Evolutionary conservation across 2,888 invertebrate genomes (phyloP).

Genomic region (Cristatella mucedo): DNA sequence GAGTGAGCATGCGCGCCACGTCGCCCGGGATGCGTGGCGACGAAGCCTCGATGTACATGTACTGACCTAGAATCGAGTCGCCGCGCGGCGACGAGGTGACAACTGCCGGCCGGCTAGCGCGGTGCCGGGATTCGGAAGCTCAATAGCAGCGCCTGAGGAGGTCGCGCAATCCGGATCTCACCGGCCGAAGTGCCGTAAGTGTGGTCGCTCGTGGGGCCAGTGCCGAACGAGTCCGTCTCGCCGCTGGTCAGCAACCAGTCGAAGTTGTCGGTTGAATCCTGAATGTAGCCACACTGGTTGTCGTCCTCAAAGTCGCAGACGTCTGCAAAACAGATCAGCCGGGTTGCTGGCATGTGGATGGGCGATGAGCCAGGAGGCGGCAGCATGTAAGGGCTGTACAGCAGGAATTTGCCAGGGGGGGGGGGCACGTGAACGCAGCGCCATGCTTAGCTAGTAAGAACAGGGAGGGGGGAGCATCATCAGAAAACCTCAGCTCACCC

Average conservation of each 20-base stretch:
- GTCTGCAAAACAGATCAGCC: too few species aligned
- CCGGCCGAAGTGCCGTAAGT: conserved; percentile 22
- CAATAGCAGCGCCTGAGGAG: too few species aligned
- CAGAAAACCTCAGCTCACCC: too few species aligned
- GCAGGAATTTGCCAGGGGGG: too few species aligned
- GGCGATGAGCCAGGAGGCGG: too few species aligned
- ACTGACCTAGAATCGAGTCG: conserved; percentile 12
- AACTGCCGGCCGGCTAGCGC: too few species aligned
- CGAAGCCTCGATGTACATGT: conserved; percentile 15
- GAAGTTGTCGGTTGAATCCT: conserved; percentile 18
- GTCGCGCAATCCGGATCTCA: conserved; percentile 5
- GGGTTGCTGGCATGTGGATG: too few species aligned
- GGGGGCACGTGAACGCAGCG: too few species aligned
- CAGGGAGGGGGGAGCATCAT: too few species aligned
- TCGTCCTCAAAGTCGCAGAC: conserved; percentile 21
- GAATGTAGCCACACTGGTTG: conserved; percentile 22
- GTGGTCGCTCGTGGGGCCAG: conserved; percentile 24
- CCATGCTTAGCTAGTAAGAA: too few species aligned
- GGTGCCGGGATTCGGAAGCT: too few species aligned
- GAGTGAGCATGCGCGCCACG: conserved; percentile 16
- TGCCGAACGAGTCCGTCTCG: conserved; percentile 14
- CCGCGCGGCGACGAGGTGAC: neutral
- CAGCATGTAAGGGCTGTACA: too few species aligned
- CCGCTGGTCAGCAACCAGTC: conserved; percentile 24
- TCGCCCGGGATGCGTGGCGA: conserved; percentile 10